A percentile compares a stretch with the other conserved stretches of the same genome.
Evolutionary conservation across 2,888 invertebrate genomes (phyloP).

Genomic region (Drosophila sordidapex): DNA sequence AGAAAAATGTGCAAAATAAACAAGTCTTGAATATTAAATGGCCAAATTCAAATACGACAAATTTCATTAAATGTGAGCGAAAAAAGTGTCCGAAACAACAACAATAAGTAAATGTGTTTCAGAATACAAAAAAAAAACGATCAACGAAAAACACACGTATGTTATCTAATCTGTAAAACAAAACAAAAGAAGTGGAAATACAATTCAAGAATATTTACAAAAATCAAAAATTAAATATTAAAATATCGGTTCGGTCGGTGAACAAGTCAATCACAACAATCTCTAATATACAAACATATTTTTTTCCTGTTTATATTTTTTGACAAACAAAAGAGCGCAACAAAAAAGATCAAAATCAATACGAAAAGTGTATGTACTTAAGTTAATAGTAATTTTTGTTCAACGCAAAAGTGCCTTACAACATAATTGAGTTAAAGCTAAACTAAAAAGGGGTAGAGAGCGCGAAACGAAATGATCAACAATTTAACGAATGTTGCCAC

Average conservation of each 20-base stretch:
- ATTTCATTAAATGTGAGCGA: constrained; percentile 6
- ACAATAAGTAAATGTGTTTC: constrained; percentile 14
- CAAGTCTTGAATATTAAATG: constrained; percentile 11
- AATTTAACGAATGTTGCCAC: constrained; percentile 40
- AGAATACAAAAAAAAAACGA: constrained; percentile 23
- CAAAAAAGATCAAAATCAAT: not conserved
- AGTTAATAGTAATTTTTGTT: constrained; percentile 10
- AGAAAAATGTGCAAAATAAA: constrained; percentile 36
- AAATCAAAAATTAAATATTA: constrained; percentile 18
- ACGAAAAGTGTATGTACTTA: constrained; percentile 22
- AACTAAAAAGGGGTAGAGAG: not conserved
- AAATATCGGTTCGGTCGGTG: constrained; percentile 31
- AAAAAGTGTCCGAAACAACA: constrained; percentile 17
- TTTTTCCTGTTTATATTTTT: constrained; percentile 34
- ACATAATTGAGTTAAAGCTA: constrained; percentile 7
- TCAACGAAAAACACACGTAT: constrained; percentile 64
- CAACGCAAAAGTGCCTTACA: constrained; percentile 15
- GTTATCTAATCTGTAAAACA: constrained; percentile 73
- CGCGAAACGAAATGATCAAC: constrained; percentile 37
- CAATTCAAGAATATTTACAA: constrained; percentile 24
- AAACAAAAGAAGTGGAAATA: constrained; percentile 24
- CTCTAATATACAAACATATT: constrained; percentile 1
- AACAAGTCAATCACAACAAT: constrained; percentile 8
- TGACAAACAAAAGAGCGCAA: constrained; percentile 5
- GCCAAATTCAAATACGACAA: constrained; percentile 10